A percentile compares a stretch with the other conserved stretches of the same genome.
Evolutionary conservation across 35 echinoderm and acorn worm genomes (phyloP).

Genomic region (Ophiothrix spiculata): DNA sequence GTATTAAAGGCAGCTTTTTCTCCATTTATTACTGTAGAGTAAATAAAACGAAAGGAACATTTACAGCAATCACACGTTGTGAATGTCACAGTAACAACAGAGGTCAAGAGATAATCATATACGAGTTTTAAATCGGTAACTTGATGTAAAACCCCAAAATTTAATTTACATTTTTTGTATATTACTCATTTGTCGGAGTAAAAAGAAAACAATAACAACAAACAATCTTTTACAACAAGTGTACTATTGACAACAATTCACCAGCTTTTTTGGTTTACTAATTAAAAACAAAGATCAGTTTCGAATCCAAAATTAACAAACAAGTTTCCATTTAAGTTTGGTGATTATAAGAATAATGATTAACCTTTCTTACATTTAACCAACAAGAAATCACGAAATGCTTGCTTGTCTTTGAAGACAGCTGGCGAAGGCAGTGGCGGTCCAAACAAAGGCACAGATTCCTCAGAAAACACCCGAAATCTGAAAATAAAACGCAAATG

Average conservation of each 20-base stretch:
- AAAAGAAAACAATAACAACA: neutral
- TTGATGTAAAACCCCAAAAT: neutral
- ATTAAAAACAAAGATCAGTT: too few relatives aligned
- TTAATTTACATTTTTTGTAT: too few relatives aligned
- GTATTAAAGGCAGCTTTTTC: conserved; percentile 98
- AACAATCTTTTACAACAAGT: neutral
- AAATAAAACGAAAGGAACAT: conserved; percentile 1
- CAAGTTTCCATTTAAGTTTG: too few relatives aligned
- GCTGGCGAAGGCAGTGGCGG: conserved; percentile 92
- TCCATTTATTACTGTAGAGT: conserved; percentile 78
- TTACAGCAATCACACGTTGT: neutral
- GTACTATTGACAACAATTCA: neutral
- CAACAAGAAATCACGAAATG: conserved; percentile 93
- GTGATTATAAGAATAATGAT: too few relatives aligned
- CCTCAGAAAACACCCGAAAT: conserved; percentile 94
- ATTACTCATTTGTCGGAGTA: neutral
- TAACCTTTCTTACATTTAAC: conserved; percentile 84
- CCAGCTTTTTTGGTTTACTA: too few relatives aligned
- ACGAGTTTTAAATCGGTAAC: neutral
- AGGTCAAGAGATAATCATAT: neutral
- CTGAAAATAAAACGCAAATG: conserved; percentile 43
- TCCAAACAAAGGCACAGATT: conserved; percentile 99
- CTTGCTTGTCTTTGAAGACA: conserved; percentile 73
- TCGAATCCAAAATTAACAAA: too few relatives aligned
- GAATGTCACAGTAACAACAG: neutral